Evolutionary conservation across 2,797 vertebrate genomes (phyloP).

Genomic region (Typhlichthys subterraneus): DNA sequence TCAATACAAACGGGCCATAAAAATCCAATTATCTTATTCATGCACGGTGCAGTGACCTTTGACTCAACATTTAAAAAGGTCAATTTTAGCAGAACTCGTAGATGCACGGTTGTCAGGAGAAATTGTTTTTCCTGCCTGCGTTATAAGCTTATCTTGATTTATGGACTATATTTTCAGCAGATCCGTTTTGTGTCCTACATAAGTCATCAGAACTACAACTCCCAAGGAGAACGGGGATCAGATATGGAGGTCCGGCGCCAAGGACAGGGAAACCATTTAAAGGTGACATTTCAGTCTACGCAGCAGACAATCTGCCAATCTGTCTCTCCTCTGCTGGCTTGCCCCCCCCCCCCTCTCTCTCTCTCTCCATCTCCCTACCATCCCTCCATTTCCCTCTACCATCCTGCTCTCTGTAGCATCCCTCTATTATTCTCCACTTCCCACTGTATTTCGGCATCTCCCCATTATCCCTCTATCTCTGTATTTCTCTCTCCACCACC

Average conservation of each 20-base stretch:
- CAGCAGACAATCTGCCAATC: conserved; percentile 70
- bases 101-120: conserved; percentile 25
- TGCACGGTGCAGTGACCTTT: conserved; percentile 57
- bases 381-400: conserved; percentile 5
- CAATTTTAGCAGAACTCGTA: conserved; percentile 44
- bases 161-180: conserved; percentile 47
- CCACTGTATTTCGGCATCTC: too few species aligned
- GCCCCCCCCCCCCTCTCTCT: neutral
- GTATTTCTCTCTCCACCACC: neutral
- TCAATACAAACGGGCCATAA: conserved; percentile 48
- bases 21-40: conserved; percentile 71
- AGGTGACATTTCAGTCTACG: conserved; percentile 72
- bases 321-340: conserved; percentile 40
- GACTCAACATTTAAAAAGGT: conserved; percentile 63
- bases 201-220: conserved; percentile 74
- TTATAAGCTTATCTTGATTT: conserved; percentile 53
- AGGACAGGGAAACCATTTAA: conserved; percentile 72
- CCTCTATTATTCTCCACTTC: conserved; percentile 9
- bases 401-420: conserved; percentile 21
- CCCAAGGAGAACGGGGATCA: conserved; percentile 71
- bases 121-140: conserved; percentile 40
- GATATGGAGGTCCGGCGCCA: conserved; percentile 67
- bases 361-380: conserved; percentile 1
- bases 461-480: neutral
- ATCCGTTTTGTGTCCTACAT: conserved; percentile 62